phyloP scores from a whole-genome alignment of 2,113 vertebrate species.

The Tyrannus savana region DNA sequence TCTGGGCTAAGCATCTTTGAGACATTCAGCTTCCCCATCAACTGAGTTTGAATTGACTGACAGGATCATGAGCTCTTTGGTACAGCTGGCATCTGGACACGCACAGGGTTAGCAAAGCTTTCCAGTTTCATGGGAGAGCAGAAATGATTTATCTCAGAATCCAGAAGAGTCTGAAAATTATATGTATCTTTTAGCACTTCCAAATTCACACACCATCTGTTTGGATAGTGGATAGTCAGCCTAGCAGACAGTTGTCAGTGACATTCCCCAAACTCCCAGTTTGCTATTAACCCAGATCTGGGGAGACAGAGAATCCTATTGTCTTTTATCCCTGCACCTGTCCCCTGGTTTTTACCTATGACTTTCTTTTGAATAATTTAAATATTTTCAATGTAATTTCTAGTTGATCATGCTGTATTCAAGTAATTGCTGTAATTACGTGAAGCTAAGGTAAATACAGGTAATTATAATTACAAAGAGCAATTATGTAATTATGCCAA shows the following conservation, averaged over 20 bases:
- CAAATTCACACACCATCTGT: background rate
- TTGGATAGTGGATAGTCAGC: background rate
- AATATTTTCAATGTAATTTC: conserved; percentile 3
- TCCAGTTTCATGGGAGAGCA: background rate
- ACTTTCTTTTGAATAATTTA: background rate
- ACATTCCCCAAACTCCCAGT: background rate
- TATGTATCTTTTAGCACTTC: background rate
- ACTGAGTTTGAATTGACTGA: background rate
- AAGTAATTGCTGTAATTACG: conserved; percentile 48
- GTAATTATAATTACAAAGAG: conserved; percentile 18
- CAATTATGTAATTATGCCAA: conserved; percentile 28
- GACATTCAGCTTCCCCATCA: background rate
- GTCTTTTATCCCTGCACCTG: background rate
- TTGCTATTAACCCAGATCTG: background rate
- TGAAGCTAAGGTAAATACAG: conserved; percentile 38
- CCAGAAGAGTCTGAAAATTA: background rate
- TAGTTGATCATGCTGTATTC: background rate
- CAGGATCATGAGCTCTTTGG: background rate
- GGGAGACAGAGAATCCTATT: background rate
- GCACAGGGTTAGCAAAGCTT: background rate
- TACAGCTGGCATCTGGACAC: background rate
- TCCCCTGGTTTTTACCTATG: background rate
- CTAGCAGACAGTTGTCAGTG: background rate
- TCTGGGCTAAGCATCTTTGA: background rate
- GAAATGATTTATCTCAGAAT: background rate